Percentiles rank a stretch among this genome's conserved stretches.
Evolutionary conservation across 2,797 vertebrate genomes (phyloP).

Genomic region (Euthynnus affinis): DNA sequence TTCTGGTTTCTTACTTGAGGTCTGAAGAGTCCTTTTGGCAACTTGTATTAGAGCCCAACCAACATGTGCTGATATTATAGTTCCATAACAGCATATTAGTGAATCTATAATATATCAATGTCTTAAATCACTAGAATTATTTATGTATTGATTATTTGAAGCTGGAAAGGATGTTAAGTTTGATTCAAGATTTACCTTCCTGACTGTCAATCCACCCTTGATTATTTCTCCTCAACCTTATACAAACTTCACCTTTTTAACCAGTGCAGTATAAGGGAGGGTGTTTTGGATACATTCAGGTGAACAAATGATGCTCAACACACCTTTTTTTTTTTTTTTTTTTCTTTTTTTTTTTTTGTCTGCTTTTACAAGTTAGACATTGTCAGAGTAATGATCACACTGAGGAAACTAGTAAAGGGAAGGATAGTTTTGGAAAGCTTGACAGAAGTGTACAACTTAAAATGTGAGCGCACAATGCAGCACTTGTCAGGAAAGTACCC

Average conservation of each 20-base stretch:
- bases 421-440: background rate
- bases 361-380: background rate
- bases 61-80: no score
- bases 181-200: no score
- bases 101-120: no score
- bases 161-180: background rate
- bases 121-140: no score
- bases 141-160: background rate
- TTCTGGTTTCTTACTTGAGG: no score
- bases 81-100: no score
- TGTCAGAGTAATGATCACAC: background rate
- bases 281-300: constrained; percentile 1
- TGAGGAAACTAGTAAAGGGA: background rate
- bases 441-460: background rate
- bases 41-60: no score
- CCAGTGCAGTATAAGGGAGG: background rate
- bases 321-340: no score
- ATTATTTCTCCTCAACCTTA: background rate
- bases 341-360: no score
- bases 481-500: background rate
- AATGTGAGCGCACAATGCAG: background rate
- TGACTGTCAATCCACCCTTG: background rate
- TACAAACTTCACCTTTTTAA: background rate
- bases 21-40: no score
- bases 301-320: background rate